Evolutionary conservation across 2,888 invertebrate genomes (phyloP), one percentile per base, ranked within the genome.

Genomic region (Andrena hattorfiana): DNA sequence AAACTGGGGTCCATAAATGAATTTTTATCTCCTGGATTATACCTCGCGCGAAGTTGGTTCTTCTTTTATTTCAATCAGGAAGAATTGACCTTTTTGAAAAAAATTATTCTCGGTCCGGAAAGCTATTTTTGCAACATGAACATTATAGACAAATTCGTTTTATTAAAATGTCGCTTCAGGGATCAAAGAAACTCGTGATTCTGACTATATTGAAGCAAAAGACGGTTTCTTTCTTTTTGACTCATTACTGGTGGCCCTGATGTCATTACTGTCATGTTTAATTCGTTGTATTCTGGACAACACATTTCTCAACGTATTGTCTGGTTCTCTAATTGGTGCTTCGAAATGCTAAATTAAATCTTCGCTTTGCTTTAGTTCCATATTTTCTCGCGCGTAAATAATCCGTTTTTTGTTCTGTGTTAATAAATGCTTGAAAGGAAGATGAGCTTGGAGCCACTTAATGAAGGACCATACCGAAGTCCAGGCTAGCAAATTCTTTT

Each of bases 311-410:
- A 42, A 42, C 3, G 42, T 13, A 13, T 42, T 42, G 42, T 13
- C 42, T 42, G 13, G 5, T 51, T 51, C 20, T 20, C 8, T 51
- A 8, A 51, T 51, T 51, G 8, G 20, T 51, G n/a, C 26, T 56
- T 56, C 23, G 10, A 23, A 26, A 10, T 23, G 26, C 23, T 56
- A 8, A 23, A 56, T 56, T 56, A 23, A 56, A 56, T 56, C 56
- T 10, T 26, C 23, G 56, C 10, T 13, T 56, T 56, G 2, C 20
- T 56, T 56, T 56, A 56, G 56, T 23, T 56, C 10, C 26, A 56
- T 56, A 56, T 8, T 56, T 56, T 13, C 26, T 56, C 56, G 56
- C 23, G 20, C 56, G 56, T 56, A 56, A 56, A 56, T 56, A 56
- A 56, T 56, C 23, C 23, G 56, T 26, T 56, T 56, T 23, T 56